Percentiles rank a stretch among this genome's conserved stretches.
Conservation (phyloP, 2,888 invertebrate species). For the Abrostola tripartita region DNA sequence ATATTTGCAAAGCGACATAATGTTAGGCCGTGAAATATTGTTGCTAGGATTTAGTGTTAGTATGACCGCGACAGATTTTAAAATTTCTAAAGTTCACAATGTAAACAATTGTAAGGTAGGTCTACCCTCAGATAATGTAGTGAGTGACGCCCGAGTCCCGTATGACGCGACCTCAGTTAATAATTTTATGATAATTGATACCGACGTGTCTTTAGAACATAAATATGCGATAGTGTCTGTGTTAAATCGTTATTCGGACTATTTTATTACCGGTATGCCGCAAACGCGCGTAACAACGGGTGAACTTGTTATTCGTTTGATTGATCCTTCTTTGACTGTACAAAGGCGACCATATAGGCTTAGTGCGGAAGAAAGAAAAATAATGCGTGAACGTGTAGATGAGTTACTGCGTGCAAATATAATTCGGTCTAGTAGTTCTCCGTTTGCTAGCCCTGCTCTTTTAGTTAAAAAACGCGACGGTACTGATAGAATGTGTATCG, state of each 20-base stretch:
- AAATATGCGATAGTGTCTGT: background rate
- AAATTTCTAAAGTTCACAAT: background rate
- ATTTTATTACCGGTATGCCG: conserved; percentile 10
- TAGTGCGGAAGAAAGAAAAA: conserved; percentile 2
- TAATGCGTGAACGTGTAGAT: conserved; percentile 4
- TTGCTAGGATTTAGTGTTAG: background rate
- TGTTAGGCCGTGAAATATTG: background rate
- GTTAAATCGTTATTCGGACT: conserved; percentile 3
- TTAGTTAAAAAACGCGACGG: conserved; percentile 10
- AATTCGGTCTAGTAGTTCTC: conserved; percentile 23
- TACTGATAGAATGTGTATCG: conserved; percentile 5
- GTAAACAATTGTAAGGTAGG: background rate
- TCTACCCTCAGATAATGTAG: background rate
- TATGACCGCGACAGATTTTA: background rate
- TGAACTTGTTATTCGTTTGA: conserved; percentile 6
- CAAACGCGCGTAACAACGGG: conserved; percentile 4
- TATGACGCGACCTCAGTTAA: background rate
- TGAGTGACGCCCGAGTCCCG: too few species aligned
- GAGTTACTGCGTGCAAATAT: conserved; percentile 15
- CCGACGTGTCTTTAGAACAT: too few species aligned
- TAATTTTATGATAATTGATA: too few species aligned
- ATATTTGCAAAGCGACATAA: background rate
- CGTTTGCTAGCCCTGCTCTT: conserved; percentile 18
- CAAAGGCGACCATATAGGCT: conserved; percentile 18
- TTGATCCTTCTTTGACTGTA: conserved; percentile 9